Base-by-base conservation (phyloP, 1,140 invertebrate genomes). In the Zophobas atratus region DNA sequence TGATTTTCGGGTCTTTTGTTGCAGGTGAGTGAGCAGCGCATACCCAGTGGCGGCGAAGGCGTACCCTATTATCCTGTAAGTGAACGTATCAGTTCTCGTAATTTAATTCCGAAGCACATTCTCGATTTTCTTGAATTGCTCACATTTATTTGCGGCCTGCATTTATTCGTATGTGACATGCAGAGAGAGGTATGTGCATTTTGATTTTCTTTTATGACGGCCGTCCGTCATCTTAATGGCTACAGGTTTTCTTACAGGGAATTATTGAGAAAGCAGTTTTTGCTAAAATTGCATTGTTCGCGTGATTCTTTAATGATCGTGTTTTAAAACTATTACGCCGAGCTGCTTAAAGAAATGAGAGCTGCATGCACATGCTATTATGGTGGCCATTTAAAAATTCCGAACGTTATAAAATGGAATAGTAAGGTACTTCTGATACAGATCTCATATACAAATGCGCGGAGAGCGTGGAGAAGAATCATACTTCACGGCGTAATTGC, bases 171-270 rank as follows among this genome's bases (percentile, higher is more conserved):
- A 49, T 71, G 77, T 75, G 81, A 82, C 79, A 82, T 78, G 79
- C 76, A 79, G 77, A 76, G 75, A 80, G 53, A 78, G 77, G 79
- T 81, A 82, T 81, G 81, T 81, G 81, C 81, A 82, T 82, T 82
- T 80, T 82, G 79, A 82, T 81, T 82, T 67, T 82, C 76, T 76
- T 77, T 77, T 78, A 79, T 77, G 74, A 73, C 78, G 49, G 63
- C 41, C 77, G 79, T 82, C 77, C 78, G 77, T 82, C 81, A 82
- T 79, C 78, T 81, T 82, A 82, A 81, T 81, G 77, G 80, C 39
- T 73, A 79, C 79, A 56, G 77, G 76, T 81, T 79, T 79, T 79
- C 76, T 82, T 82, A 79, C 53, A 49, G 43, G 77, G 81, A 77
- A 81, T 75, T 79, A 78, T 80, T 77, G 70, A 76, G 76, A 80